Percentiles rank a stretch among this genome's conserved stretches.
Evolutionary conservation across 2,113 vertebrate genomes (phyloP).

Genomic region (Rhea pennata): DNA sequence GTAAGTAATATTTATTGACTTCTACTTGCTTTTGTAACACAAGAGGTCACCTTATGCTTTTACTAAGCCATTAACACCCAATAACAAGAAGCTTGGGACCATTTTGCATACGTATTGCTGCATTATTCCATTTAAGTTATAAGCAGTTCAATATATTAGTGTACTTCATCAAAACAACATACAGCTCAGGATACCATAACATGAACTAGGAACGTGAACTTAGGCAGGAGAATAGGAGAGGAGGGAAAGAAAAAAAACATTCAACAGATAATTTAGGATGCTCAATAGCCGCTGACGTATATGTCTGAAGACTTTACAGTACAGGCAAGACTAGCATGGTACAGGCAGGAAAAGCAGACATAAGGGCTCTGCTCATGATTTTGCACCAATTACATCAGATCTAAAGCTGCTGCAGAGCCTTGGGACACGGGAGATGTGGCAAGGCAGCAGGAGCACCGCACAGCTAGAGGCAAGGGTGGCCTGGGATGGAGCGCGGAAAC

Average conservation of each 20-base stretch:
- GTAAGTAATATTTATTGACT: not conserved
- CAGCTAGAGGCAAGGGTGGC: not conserved
- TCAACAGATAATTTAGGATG: not conserved
- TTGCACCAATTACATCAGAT: not conserved
- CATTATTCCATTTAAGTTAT: not conserved
- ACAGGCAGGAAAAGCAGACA: not conserved
- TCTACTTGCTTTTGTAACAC: not conserved
- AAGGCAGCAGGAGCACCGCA: not conserved
- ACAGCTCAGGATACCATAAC: not conserved
- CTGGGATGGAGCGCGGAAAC: not conserved
- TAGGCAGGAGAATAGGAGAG: not conserved
- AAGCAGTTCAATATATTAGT: not conserved
- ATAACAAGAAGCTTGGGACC: not conserved
- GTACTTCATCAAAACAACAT: not conserved
- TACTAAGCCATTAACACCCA: not conserved
- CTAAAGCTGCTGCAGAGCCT: not conserved
- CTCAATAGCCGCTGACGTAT: not conserved
- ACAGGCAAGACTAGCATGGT: not conserved
- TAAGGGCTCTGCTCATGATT: not conserved
- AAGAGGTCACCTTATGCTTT: fast-evolving
- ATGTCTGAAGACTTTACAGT: not conserved
- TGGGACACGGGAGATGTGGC: not conserved
- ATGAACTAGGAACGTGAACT: fast-evolving
- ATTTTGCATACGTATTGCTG: fast-evolving
- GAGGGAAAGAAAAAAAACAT: not conserved